phyloP scores from a whole-genome alignment of 2,888 invertebrate species.

The Polydrusus tereticollis region DNA sequence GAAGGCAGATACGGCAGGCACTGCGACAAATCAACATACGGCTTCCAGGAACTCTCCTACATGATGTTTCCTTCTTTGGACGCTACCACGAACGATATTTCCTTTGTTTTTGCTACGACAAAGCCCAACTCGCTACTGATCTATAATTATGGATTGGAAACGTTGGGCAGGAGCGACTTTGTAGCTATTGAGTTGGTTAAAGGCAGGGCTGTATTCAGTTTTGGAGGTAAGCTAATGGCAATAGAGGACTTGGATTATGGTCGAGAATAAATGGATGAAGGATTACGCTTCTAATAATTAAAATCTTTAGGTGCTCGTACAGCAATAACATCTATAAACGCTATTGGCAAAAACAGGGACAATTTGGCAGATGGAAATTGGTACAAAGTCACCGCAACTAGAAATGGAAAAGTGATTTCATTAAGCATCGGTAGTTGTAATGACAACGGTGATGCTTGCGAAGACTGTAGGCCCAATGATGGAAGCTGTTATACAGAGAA shows the following conservation, averaged over 20 bases:
- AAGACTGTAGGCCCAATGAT: constrained; percentile 89
- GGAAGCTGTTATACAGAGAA: constrained; percentile 86
- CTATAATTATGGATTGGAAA: constrained; percentile 91
- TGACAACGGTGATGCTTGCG: constrained; percentile 88
- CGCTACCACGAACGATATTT: constrained; percentile 91
- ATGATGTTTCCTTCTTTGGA: constrained; percentile 90
- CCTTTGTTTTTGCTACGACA: constrained; percentile 90
- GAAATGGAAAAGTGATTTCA: constrained; percentile 90
- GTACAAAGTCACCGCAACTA: constrained; percentile 92
- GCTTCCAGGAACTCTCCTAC: constrained; percentile 90
- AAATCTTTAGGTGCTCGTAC: constrained; percentile 78
- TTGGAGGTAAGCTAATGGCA: constrained; percentile 73
- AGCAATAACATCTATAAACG: constrained; percentile 85
- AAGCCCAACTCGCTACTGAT: constrained; percentile 88
- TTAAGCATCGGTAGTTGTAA: constrained; percentile 85
- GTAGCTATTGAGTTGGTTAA: constrained; percentile 90
- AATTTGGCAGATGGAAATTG: constrained; percentile 88
- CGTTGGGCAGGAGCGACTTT: constrained; percentile 91
- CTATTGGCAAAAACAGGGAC: constrained; percentile 72
- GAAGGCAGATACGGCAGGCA: constrained; percentile 91
- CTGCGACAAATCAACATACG: constrained; percentile 91
- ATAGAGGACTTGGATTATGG: too few species aligned
- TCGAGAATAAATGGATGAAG: too few species aligned
- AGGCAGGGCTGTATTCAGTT: constrained; percentile 89
- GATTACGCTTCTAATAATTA: too few species aligned